Conservation (phyloP, 2,113 vertebrate genomes). For the Glaucidium brasilianum region DNA sequence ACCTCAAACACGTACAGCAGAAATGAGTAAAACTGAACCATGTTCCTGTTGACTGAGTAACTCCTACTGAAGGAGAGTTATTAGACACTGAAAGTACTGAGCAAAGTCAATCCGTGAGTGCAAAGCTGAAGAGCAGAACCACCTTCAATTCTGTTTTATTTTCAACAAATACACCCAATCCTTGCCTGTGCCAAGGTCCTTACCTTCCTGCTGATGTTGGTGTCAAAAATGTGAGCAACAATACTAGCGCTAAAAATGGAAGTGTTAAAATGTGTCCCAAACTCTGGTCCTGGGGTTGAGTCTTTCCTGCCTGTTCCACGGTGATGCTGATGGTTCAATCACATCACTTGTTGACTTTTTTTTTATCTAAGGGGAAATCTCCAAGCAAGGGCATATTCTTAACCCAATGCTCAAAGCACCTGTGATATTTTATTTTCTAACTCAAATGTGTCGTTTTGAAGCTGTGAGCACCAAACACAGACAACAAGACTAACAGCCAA, state of each 20-base stretch:
- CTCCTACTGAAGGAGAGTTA: not conserved
- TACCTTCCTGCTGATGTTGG: not conserved
- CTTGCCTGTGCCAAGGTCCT: not conserved
- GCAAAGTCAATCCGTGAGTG: not conserved
- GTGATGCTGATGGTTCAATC: rapidly evolving
- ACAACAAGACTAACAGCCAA: not conserved
- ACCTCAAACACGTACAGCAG: not conserved
- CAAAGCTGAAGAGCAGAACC: not conserved
- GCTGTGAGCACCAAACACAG: not conserved
- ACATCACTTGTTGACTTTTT: rapidly evolving
- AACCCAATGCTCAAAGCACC: not conserved
- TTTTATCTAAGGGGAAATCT: not conserved
- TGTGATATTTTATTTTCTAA: not conserved
- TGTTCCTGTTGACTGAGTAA: not conserved
- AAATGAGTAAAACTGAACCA: not conserved
- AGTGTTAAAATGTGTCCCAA: not conserved
- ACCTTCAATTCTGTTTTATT: not conserved
- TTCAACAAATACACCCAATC: not conserved
- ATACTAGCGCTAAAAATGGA: not conserved
- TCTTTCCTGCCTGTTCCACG: not conserved
- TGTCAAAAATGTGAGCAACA: not conserved
- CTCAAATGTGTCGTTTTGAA: not conserved
- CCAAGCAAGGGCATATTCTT: not conserved
- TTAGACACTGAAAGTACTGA: not conserved
- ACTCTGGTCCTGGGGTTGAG: not conserved